Evolutionary conservation across 1,140 invertebrate genomes (phyloP), one percentile per base, ranked within the genome.

Genomic region (Euura lappo): DNA sequence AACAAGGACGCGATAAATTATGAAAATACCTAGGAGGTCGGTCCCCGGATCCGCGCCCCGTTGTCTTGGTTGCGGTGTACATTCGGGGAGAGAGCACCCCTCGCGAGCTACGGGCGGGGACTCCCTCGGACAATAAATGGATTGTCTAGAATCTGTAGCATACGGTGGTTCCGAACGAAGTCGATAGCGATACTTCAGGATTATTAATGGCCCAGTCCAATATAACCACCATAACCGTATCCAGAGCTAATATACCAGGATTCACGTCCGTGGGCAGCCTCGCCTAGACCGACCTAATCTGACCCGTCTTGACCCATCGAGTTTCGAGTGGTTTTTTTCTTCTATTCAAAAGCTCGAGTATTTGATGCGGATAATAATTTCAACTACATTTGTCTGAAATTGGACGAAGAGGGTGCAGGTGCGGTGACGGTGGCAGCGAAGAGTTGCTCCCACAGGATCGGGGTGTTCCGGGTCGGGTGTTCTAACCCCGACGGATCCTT

Each of bases 151-250:
- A 67, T 67, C 66, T 28, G 66, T 13, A 67, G 66, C 66, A 67
- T 67, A 67, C 66, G 66, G 66, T n/a, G 47, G 47, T 10, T 13
- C 66, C 8, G 43, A 67, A 75, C 70, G 68, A 82, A 28, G 74
- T 81, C 77, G 77, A 83, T 84, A 81, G 78, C 79, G 73, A 81
- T 81, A 79, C 80, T 83, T 83, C 76, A 81, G 75, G 74, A 76
- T 84, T 85, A 86, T 86, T 86, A 85, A 84, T 86, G 79, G 80
- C 78, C 73, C 76, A 69, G 71, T 74, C 80, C 80, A 81, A 84
- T 86, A 84, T 83, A 84, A 84, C 80, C 74, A 80, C 72, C 47
- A 51, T 51, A 51, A 51, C 47, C 47, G n/a, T 51, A 51, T 51
- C 47, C 47, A 51, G 47, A 51, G 47, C 78, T 80, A 77, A 83